Conservation (phyloP, 2,797 vertebrate genomes). For the Lates japonicus region DNA sequence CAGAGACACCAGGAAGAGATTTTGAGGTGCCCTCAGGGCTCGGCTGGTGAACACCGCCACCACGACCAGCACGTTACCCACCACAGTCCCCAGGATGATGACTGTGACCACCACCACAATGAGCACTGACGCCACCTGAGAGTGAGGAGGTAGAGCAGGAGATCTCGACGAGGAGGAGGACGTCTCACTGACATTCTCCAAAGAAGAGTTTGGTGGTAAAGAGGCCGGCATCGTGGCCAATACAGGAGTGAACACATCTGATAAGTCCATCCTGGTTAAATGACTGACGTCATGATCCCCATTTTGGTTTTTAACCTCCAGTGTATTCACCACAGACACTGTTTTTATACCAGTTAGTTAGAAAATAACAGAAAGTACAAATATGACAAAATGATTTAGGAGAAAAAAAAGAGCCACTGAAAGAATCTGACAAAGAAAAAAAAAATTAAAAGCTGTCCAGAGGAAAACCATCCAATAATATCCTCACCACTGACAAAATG, state of each 20-base stretch:
- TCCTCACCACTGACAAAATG: slow-evolving; percentile 16
- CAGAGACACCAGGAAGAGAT: slow-evolving; percentile 92
- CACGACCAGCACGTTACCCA: slow-evolving; percentile 90
- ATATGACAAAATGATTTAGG: not conserved
- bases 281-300: slow-evolving; percentile 14
- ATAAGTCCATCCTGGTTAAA: slow-evolving; percentile 78
- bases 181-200: slow-evolving; percentile 59
- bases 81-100: slow-evolving; percentile 87
- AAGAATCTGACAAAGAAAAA: slow-evolving; percentile 4
- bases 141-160: slow-evolving; percentile 74
- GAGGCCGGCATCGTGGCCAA: slow-evolving; percentile 56
- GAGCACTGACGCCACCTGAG: slow-evolving; percentile 76
- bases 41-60: slow-evolving; percentile 90
- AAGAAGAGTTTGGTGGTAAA: slow-evolving; percentile 61
- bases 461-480: not conserved
- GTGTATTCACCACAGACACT: not conserved
- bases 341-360: not conserved
- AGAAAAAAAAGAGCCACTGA: not conserved
- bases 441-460: not conserved
- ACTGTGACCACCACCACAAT: slow-evolving; percentile 87
- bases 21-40: slow-evolving; percentile 89
- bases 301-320: slow-evolving; percentile 9
- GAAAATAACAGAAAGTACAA: slow-evolving; percentile 11
- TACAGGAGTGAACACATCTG: slow-evolving; percentile 33
- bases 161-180: slow-evolving; percentile 46